These are phyloP conservation scores for Triplophysa bombifrons DNA, from an alignment of 2,797 vertebrate species.

Conservation along the genomic window DNA sequence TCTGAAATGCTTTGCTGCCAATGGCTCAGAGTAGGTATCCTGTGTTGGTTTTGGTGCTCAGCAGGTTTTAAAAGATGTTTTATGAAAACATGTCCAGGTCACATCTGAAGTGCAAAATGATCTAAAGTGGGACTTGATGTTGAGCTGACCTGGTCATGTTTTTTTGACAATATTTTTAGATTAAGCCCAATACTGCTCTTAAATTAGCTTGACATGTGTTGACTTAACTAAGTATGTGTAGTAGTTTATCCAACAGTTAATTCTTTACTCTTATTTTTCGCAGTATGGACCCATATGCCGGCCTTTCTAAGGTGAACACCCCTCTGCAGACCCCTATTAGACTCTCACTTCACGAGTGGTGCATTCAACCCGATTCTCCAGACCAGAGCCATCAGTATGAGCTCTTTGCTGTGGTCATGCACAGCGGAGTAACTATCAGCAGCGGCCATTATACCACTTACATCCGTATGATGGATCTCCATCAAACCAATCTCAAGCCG, in stretches of 20 bases:
- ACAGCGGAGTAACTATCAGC: constrained; percentile 96
- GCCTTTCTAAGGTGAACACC: constrained; percentile 95
- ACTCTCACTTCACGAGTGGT: constrained; percentile 93
- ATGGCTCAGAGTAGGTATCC: constrained; percentile 84
- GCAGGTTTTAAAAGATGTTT: background rate
- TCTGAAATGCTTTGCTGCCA: constrained; percentile 97
- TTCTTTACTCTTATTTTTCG: background rate
- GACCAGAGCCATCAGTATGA: constrained; percentile 79
- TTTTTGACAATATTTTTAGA: too few relatives aligned
- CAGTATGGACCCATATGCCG: constrained; percentile 91
- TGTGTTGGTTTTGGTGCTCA: background rate
- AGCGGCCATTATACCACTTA: constrained; percentile 97
- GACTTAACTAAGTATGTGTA: background rate
- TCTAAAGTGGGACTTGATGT: too few relatives aligned
- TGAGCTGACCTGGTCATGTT: background rate
- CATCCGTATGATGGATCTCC: constrained; percentile 85
- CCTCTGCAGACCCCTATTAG: constrained; percentile 89
- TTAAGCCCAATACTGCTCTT: too few relatives aligned
- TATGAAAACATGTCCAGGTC: background rate
- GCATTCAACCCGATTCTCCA: constrained; percentile 79
- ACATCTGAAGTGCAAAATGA: too few relatives aligned
- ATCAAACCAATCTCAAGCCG: constrained; percentile 66
- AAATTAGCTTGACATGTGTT: too few relatives aligned
- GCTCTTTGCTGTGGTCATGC: constrained; percentile 96
- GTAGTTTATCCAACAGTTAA: background rate